Evolutionary conservation across 2,888 invertebrate genomes (phyloP).

Genomic region (Tachina lurida): DNA sequence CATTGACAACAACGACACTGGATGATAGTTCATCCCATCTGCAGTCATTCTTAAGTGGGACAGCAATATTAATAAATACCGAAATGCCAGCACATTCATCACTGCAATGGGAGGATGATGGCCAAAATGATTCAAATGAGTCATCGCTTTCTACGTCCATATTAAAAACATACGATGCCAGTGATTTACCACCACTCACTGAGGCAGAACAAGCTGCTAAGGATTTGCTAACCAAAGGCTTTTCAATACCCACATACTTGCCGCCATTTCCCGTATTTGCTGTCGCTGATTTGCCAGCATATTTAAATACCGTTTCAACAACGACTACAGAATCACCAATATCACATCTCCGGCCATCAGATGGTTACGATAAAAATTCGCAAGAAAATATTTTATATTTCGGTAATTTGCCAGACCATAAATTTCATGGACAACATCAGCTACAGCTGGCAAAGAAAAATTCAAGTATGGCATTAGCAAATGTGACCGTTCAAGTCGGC

Average conservation of each 20-base stretch:
- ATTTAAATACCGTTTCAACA: conserved; percentile 75
- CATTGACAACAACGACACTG: conserved; percentile 60
- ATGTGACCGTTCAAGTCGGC: conserved; percentile 95
- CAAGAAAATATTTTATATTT: conserved; percentile 63
- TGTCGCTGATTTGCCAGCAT: conserved; percentile 79
- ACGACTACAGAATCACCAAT: conserved; percentile 72
- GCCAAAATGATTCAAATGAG: conserved; percentile 58
- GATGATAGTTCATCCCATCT: conserved; percentile 51
- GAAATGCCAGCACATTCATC: conserved; percentile 47
- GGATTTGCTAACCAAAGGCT: conserved; percentile 80
- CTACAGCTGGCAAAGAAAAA: conserved; percentile 74
- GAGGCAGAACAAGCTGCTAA: conserved; percentile 71
- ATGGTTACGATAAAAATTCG: conserved; percentile 74
- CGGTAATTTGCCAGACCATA: conserved; percentile 63
- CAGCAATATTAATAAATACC: conserved; percentile 38
- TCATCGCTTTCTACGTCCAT: conserved; percentile 61
- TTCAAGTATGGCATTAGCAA: conserved; percentile 82
- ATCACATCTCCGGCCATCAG: conserved; percentile 71
- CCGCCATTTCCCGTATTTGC: conserved; percentile 80
- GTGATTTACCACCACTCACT: conserved; percentile 68
- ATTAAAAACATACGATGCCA: conserved; percentile 56
- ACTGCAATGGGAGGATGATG: conserved; percentile 36
- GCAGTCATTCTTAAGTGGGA: conserved; percentile 48
- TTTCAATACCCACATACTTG: conserved; percentile 80
- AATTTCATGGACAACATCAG: conserved; percentile 55